Base-by-base conservation (phyloP, 2,888 invertebrate species). In the Agrochola lychnidis region DNA sequence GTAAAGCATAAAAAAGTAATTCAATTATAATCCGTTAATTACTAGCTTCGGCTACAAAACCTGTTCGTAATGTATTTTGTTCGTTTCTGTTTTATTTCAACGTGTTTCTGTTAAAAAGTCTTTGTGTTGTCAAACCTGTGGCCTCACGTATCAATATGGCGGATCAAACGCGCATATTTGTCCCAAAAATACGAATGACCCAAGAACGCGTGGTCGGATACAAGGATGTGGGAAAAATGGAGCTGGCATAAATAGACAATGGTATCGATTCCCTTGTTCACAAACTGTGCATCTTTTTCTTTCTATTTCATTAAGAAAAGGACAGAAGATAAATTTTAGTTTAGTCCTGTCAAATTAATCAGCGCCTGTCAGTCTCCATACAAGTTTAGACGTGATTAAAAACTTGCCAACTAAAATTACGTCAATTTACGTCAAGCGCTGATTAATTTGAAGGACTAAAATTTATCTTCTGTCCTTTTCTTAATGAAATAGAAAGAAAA, bases 171-270 rank as follows among this genome's bases (percentile, higher is more conserved):
- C 80, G 78, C 80, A 82, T 81, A 84, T 88, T 87, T 85, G 88
- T 89, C 91, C 89, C 88, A 90, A 91, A 90, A 92, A 91, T 92
- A 92, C 90, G 87, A 88, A 91, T 92, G 91, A 91, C 88, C 89
- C 81, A 90, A 90, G 87, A 84, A 76, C 82, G 88, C 86, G 89
- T 87, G 87, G 86, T 84, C 86, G 87, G 59, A 61, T 36, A 67
- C 69, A 16, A 4, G 4, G 42, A 69, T 66, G 30, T 62, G 10
- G 0, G 56, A 74, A 83, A 66, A 14, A 51, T 70, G 22, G 79
- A 83, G 51, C 51, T 40, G 83, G 73, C 51, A 59, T 59, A 30
- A 30, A 30, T 30, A 30, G 7, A 16, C 4, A n/a, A n/a, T n/a
- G n/a, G n/a, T n/a, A n/a, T n/a, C n/a, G n/a, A n/a, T n/a, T n/a